These are phyloP conservation scores for Apeltes quadracus DNA, from an alignment of 2,113 vertebrate species.

Conservation along the genomic window DNA sequence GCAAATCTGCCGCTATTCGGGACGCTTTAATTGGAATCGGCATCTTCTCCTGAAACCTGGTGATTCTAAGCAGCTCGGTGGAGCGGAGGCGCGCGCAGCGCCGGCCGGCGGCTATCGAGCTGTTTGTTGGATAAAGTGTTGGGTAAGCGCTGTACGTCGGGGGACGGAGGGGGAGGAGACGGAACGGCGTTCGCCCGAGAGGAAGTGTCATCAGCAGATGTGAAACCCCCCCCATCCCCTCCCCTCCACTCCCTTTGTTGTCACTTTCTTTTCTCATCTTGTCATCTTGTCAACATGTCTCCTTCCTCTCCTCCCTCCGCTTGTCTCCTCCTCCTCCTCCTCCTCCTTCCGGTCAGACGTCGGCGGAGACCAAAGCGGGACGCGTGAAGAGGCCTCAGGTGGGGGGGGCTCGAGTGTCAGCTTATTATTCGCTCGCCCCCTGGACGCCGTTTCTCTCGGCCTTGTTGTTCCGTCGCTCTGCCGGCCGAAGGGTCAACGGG, in stretches of 20 bases:
- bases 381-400: conserved; percentile 59
- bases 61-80: conserved; percentile 33
- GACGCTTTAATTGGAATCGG: conserved; percentile 60
- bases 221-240: conserved; percentile 33
- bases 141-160: conserved; percentile 36
- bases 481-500: conserved; percentile 46
- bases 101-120: conserved; percentile 34
- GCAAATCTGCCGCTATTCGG: conserved; percentile 41
- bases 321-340: background rate
- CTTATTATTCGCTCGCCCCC: conserved; percentile 54
- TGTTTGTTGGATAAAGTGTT: conserved; percentile 67
- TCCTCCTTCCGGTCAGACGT: conserved; percentile 22
- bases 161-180: conserved; percentile 4
- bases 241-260: background rate
- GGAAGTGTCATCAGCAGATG: conserved; percentile 55
- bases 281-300: conserved; percentile 22
- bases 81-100: conserved; percentile 21
- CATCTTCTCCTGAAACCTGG: conserved; percentile 29
- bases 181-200: conserved; percentile 18
- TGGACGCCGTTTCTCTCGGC: conserved; percentile 44
- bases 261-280: background rate
- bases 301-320: background rate
- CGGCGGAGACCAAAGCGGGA: conserved; percentile 41
- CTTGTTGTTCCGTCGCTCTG: conserved; percentile 36
- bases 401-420: conserved; percentile 46